These are phyloP conservation scores for Gasterosteus aculeatus DNA, from an alignment of 2,113 vertebrate species.

Conservation along the genomic window DNA sequence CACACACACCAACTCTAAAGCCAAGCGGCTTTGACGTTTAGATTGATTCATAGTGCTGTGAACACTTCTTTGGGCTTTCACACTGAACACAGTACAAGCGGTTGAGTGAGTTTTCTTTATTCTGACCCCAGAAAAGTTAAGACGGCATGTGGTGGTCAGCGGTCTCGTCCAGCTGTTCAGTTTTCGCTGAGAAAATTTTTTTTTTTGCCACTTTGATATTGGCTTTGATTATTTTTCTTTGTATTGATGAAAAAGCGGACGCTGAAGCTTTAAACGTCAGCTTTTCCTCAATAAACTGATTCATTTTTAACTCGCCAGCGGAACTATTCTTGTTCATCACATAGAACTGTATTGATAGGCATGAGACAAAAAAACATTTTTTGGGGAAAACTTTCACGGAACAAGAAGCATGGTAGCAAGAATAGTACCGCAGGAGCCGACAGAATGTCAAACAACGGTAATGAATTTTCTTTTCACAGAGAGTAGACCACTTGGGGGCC, in stretches of 20 bases:
- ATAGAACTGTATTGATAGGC: conserved; percentile 46
- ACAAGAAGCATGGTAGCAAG: conserved; percentile 26
- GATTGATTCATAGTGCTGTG: not conserved
- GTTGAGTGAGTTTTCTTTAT: conserved; percentile 25
- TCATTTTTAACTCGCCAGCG: conserved; percentile 40
- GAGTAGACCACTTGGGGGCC: not conserved
- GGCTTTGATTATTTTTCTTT: conserved; percentile 47
- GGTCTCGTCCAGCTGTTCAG: conserved; percentile 42
- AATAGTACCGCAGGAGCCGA: conserved; percentile 17
- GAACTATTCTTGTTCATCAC: conserved; percentile 58
- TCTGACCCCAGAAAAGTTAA: conserved; percentile 33
- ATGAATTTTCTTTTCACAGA: not conserved
- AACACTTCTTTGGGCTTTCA: not conserved
- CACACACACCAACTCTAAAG: not conserved
- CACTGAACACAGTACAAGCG: not conserved
- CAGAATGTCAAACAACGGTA: conserved; percentile 41
- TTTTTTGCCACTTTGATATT: conserved; percentile 43
- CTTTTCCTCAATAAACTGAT: conserved; percentile 59
- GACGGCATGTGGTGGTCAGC: conserved; percentile 41
- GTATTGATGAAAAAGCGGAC: conserved; percentile 7
- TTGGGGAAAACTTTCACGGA: not conserved
- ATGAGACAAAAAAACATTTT: conserved; percentile 5
- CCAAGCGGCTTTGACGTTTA: not conserved
- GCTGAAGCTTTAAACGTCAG: conserved; percentile 47
- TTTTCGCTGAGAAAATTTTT: conserved; percentile 21